Evolutionary conservation across 2,888 invertebrate genomes (phyloP).

Genomic region (Rhogogaster chlorosoma): DNA sequence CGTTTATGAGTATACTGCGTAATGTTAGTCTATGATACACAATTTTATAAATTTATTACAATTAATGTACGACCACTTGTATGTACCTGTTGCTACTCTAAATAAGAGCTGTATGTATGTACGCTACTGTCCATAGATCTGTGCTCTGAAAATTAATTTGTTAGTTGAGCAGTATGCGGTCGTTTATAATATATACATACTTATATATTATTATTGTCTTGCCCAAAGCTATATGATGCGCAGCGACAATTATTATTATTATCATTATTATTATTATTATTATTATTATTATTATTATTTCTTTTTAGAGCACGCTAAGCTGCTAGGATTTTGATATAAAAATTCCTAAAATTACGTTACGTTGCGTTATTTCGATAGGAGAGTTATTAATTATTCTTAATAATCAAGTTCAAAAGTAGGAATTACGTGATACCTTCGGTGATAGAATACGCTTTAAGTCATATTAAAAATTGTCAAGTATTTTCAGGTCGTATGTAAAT

Average conservation of each 20-base stretch:
- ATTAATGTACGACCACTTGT: conserved; percentile 47
- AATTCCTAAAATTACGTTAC: conserved; percentile 30
- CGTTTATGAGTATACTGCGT: not conserved
- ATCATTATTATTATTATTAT: not conserved
- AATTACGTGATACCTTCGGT: conserved; percentile 48
- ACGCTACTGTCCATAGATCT: conserved; percentile 44
- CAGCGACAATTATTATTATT: conserved; percentile 18
- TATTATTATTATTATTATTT: not conserved
- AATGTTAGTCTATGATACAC: not conserved
- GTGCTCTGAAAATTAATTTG: conserved; percentile 21
- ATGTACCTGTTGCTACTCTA: conserved; percentile 52
- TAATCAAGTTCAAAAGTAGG: conserved; percentile 46
- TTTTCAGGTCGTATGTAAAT: not conserved
- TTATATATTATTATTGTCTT: conserved; percentile 15
- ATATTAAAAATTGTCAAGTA: conserved; percentile 45
- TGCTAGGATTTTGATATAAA: conserved; percentile 27
- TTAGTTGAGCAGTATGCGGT: conserved; percentile 43
- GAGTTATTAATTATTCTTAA: conserved; percentile 36
- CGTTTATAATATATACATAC: not conserved
- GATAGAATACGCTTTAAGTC: conserved; percentile 49
- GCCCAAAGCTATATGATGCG: conserved; percentile 21
- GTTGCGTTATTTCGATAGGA: conserved; percentile 1
- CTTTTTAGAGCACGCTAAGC: conserved; percentile 23
- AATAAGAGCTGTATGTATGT: conserved; percentile 36
- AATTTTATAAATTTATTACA: conserved; percentile 27